Evolutionary conservation across 2,113 vertebrate species (phyloP).

Genomic region (Xiphophorus couchianus): DNA sequence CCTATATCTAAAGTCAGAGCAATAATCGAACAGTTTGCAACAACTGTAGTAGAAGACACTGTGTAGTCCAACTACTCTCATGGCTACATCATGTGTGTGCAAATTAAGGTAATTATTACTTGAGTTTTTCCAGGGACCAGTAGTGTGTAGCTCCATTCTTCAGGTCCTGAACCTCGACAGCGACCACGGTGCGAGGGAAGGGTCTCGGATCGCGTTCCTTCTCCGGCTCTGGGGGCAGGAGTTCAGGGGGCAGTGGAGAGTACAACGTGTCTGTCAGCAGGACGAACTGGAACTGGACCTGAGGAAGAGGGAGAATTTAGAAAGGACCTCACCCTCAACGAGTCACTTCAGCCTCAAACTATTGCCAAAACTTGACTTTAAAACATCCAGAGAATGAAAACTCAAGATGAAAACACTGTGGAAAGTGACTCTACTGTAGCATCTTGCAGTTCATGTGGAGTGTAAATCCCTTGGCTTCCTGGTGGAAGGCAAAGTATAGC

Average conservation of each 20-base stretch:
- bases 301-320: neutral
- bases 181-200: constrained; percentile 94
- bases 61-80: neutral
- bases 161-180: constrained; percentile 96
- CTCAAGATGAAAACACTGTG: no score
- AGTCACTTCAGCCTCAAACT: no score
- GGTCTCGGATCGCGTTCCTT: constrained; percentile 82
- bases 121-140: constrained; percentile 98
- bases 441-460: constrained; percentile 13
- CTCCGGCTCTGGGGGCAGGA: constrained; percentile 85
- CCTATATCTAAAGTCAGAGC: no score
- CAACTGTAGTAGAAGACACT: no score
- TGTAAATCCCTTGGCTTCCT: constrained; percentile 54
- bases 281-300: constrained; percentile 99
- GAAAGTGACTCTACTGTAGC: neutral
- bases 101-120: constrained; percentile 74
- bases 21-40: no score
- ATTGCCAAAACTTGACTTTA: no score
- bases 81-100: neutral
- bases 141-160: constrained; percentile 98
- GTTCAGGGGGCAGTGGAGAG: constrained; percentile 92
- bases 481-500: constrained; percentile 6
- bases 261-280: constrained; percentile 95
- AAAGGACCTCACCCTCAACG: no score
- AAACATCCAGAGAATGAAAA: no score